phyloP scores from a whole-genome alignment of 2,113 vertebrate genomes.

The Sebastes fasciatus region DNA sequence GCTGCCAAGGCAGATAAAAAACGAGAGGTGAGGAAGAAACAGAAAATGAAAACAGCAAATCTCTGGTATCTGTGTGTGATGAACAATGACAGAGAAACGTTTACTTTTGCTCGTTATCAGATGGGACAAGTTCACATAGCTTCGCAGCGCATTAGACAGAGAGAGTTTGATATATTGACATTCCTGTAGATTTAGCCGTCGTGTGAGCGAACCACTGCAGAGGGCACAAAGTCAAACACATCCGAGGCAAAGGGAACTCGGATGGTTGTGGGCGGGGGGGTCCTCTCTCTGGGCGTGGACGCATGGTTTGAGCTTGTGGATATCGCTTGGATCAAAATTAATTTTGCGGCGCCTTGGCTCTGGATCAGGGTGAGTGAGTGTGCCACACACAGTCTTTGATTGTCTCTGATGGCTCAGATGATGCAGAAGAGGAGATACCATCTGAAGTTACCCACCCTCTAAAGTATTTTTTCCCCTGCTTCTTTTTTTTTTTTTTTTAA shows the following conservation, averaged over 20 bases:
- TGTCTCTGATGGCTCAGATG: constrained; percentile 69
- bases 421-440: constrained; percentile 75
- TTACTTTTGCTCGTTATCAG: constrained; percentile 52
- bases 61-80: constrained; percentile 16
- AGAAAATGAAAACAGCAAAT: constrained; percentile 42
- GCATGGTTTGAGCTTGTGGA: constrained; percentile 43
- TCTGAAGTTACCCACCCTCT: constrained; percentile 73
- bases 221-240: constrained; percentile 27
- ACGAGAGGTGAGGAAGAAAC: constrained; percentile 48
- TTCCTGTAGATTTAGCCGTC: constrained; percentile 29
- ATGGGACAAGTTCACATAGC: constrained; percentile 38
- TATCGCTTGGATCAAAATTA: constrained; percentile 71
- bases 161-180: constrained; percentile 23
- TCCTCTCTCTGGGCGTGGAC: constrained; percentile 53
- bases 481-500: constrained; percentile 41
- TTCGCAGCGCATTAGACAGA: neutral
- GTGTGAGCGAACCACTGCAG: constrained; percentile 4
- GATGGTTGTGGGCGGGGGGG: neutral
- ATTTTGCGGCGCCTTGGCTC: constrained; percentile 64
- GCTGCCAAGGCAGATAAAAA: constrained; percentile 47
- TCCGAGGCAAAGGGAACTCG: neutral
- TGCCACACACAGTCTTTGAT: constrained; percentile 76
- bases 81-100: constrained; percentile 48
- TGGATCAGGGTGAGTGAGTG: constrained; percentile 58
- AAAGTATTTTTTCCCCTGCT: constrained; percentile 50